These are phyloP conservation scores for Chymomyza costata DNA, from an alignment of 1,140 invertebrate genomes.

Conservation along the genomic window DNA sequence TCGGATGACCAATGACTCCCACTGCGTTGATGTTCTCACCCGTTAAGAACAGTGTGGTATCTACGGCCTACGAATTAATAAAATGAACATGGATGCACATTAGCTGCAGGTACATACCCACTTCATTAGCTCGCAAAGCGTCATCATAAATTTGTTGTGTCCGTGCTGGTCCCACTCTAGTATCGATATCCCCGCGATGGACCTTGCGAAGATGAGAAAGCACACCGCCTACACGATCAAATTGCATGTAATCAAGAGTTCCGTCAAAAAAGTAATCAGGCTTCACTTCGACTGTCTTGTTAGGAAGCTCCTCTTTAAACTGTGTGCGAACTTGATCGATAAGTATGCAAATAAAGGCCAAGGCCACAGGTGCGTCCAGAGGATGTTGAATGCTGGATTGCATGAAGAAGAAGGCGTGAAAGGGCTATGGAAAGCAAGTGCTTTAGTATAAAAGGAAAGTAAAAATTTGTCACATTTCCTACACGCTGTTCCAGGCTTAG, in stretches of 20 bases:
- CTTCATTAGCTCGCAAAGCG: slow-evolving; percentile 37
- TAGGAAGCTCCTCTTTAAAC: slow-evolving; percentile 60
- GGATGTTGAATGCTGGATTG: slow-evolving; percentile 70
- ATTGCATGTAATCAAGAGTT: slow-evolving; percentile 80
- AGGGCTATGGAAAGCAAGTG: slow-evolving; percentile 40
- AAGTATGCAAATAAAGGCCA: slow-evolving; percentile 65
- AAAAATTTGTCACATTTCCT: not conserved
- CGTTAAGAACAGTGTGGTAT: slow-evolving; percentile 48
- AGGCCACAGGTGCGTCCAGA: slow-evolving; percentile 59
- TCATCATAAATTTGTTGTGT: slow-evolving; percentile 67
- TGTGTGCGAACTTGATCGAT: slow-evolving; percentile 50
- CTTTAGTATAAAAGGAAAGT: not conserved
- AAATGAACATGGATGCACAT: not conserved
- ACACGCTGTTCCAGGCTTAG: slow-evolving; percentile 77
- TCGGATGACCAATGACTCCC: slow-evolving; percentile 47
- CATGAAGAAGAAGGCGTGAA: slow-evolving; percentile 72
- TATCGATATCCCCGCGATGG: slow-evolving; percentile 76
- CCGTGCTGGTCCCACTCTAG: slow-evolving; percentile 76
- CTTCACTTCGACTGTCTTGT: slow-evolving; percentile 38
- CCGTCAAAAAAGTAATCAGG: slow-evolving; percentile 78
- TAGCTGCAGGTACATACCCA: slow-evolving; percentile 37
- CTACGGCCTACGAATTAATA: slow-evolving; percentile 10
- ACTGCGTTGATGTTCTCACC: slow-evolving; percentile 60
- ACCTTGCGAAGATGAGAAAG: slow-evolving; percentile 82
- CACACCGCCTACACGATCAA: slow-evolving; percentile 83